A percentile compares a stretch with the other conserved stretches of the same genome.
Conservation (phyloP, 1,140 invertebrate genomes). For the Amphibalanus amphitrite region DNA sequence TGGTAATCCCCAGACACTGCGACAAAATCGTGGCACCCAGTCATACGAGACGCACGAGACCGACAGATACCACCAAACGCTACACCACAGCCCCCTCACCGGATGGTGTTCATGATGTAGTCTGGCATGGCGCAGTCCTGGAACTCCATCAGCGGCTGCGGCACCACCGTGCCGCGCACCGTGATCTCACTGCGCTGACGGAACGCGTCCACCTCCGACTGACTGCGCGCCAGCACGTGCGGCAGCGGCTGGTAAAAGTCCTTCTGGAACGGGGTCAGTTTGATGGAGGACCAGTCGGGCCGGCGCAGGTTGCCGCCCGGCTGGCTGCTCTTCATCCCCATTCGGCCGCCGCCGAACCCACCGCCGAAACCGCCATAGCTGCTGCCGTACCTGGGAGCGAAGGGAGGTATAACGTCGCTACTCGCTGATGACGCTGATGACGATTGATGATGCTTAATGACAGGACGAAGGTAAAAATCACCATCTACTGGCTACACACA, state of each 20-base stretch:
- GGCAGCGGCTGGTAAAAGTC: constrained; percentile 77
- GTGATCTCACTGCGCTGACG: constrained; percentile 24
- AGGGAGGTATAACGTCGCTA: too few relatives aligned
- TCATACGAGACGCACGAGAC: too few relatives aligned
- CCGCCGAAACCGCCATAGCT: constrained; percentile 28
- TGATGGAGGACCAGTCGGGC: constrained; percentile 63
- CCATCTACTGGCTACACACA: too few relatives aligned
- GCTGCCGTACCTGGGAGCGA: not conserved
- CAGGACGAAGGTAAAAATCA: too few relatives aligned
- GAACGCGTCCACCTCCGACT: constrained; percentile 22
- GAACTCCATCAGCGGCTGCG: constrained; percentile 34
- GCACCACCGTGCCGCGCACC: constrained; percentile 26
- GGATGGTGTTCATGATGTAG: constrained; percentile 18
- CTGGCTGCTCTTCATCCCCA: constrained; percentile 28
- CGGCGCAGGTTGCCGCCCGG: constrained; percentile 59
- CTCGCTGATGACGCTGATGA: too few relatives aligned
- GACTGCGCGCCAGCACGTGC: constrained; percentile 40
- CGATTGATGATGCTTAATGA: too few relatives aligned
- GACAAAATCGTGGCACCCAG: too few relatives aligned
- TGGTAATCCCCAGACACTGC: too few relatives aligned
- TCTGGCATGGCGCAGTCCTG: constrained; percentile 33
- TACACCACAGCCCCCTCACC: too few relatives aligned
- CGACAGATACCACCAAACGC: too few relatives aligned
- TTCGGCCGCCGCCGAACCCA: constrained; percentile 32
- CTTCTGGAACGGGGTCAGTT: constrained; percentile 68